These are phyloP conservation scores for Himalopsyche japonica DNA, from an alignment of 2,888 invertebrate species.

Conservation along the genomic window DNA sequence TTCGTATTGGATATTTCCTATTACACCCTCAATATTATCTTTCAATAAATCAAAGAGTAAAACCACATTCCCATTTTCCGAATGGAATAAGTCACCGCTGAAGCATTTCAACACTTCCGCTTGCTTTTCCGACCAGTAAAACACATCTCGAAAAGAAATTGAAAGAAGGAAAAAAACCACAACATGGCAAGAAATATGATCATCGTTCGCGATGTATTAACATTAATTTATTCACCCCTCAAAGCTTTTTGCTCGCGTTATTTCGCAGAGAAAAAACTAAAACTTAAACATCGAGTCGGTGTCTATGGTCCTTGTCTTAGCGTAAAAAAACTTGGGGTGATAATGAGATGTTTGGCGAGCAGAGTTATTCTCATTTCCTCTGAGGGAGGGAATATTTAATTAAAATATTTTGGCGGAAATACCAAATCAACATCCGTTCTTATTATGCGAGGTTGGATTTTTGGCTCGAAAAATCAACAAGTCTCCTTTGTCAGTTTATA, in stretches of 20 bases:
- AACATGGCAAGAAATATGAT: slow-evolving; percentile 33
- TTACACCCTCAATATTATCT: not conserved
- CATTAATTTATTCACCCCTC: slow-evolving; percentile 40
- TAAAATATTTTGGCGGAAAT: slow-evolving; percentile 26
- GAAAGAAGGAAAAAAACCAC: slow-evolving; percentile 1
- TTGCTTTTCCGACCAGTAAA: slow-evolving; percentile 16
- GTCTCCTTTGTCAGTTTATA: too few relatives aligned
- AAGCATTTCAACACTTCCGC: slow-evolving; percentile 26
- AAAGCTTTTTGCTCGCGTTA: not conserved
- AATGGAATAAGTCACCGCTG: slow-evolving; percentile 34
- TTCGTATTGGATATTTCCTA: not conserved
- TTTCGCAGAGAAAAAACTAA: slow-evolving; percentile 3
- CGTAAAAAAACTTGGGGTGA: slow-evolving; percentile 18
- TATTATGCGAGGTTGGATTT: not conserved
- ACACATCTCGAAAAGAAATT: not conserved
- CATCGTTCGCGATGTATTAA: slow-evolving; percentile 24
- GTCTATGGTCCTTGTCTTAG: slow-evolving; percentile 5
- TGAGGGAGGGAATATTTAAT: slow-evolving; percentile 29
- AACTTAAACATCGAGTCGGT: not conserved
- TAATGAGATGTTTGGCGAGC: slow-evolving; percentile 39
- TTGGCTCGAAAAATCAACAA: not conserved
- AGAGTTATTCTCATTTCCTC: slow-evolving; percentile 29
- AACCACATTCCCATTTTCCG: slow-evolving; percentile 16
- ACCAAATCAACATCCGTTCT: not conserved
- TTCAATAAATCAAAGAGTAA: slow-evolving; percentile 9